A percentile compares a stretch with the other conserved stretches of the same genome.
Evolutionary conservation across 2,888 invertebrate species (phyloP).

Genomic region (Idaea biselata): DNA sequence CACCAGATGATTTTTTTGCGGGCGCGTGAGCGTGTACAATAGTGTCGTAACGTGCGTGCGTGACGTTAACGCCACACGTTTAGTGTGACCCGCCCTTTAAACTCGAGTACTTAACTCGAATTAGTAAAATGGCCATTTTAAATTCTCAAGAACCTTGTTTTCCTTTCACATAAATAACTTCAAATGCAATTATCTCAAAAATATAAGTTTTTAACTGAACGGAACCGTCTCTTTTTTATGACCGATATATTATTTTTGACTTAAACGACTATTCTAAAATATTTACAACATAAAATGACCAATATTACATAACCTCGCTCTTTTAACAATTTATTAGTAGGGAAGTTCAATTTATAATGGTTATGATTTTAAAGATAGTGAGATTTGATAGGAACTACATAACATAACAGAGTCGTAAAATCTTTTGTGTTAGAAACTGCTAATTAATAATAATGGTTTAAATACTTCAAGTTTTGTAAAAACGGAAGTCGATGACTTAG

Average conservation of each 20-base stretch:
- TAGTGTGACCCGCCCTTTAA: no score
- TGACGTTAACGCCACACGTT: no score
- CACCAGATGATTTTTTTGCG: no score
- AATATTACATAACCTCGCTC: constrained; percentile 28
- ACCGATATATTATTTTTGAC: constrained; percentile 65
- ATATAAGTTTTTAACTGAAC: constrained; percentile 62
- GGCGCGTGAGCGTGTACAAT: no score
- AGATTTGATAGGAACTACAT: constrained; percentile 1
- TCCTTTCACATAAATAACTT: constrained; percentile 36
- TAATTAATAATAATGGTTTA: neutral
- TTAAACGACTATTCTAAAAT: constrained; percentile 48
- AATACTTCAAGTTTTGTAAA: neutral
- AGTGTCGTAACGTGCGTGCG: no score
- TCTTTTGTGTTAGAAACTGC: neutral
- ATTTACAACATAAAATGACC: constrained; percentile 47
- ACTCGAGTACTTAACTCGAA: no score
- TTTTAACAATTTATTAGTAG: neutral
- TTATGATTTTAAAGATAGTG: constrained; percentile 21
- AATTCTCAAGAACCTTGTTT: constrained; percentile 26
- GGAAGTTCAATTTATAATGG: constrained; percentile 33
- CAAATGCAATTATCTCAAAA: constrained; percentile 54
- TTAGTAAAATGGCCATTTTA: neutral
- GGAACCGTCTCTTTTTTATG: constrained; percentile 63
- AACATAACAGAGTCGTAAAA: neutral
- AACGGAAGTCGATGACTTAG: neutral